Evolutionary conservation across 2,113 vertebrate species (phyloP).

Genomic region (Petaurus breviceps): DNA sequence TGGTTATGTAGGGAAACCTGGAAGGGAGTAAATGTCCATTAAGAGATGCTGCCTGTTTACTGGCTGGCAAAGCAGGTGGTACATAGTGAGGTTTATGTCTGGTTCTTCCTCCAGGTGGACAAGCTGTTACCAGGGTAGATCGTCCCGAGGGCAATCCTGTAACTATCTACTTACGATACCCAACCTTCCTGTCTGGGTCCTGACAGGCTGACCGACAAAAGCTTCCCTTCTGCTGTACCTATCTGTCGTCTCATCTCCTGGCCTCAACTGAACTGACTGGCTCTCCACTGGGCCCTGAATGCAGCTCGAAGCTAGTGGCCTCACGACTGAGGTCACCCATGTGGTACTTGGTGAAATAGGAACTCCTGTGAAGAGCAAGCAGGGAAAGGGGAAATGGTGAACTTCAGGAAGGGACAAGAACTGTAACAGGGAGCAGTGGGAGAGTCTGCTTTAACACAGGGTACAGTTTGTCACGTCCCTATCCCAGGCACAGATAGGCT

Average conservation of each 20-base stretch:
- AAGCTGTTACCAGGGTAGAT: neutral
- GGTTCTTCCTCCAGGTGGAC: neutral
- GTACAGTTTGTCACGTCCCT: rapidly evolving
- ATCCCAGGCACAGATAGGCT: neutral
- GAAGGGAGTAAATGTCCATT: neutral
- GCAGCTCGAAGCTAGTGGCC: rapidly evolving
- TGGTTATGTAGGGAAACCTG: neutral
- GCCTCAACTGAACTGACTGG: constrained; percentile 20
- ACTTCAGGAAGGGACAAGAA: neutral
- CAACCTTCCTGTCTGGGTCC: neutral
- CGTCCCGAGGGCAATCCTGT: neutral
- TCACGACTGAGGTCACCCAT: neutral
- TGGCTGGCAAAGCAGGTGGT: neutral
- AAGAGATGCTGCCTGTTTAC: neutral
- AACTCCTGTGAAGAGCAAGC: neutral
- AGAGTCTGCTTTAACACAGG: neutral
- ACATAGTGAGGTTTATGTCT: neutral
- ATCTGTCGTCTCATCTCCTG: neutral
- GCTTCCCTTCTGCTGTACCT: neutral
- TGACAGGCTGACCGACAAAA: neutral
- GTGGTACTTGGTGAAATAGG: neutral
- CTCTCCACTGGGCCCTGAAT: neutral
- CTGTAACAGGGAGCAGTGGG: neutral
- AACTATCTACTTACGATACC: neutral
- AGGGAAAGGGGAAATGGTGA: neutral